phyloP scores from a whole-genome alignment of 1,140 invertebrate species.

The Listronotus oregonensis region DNA sequence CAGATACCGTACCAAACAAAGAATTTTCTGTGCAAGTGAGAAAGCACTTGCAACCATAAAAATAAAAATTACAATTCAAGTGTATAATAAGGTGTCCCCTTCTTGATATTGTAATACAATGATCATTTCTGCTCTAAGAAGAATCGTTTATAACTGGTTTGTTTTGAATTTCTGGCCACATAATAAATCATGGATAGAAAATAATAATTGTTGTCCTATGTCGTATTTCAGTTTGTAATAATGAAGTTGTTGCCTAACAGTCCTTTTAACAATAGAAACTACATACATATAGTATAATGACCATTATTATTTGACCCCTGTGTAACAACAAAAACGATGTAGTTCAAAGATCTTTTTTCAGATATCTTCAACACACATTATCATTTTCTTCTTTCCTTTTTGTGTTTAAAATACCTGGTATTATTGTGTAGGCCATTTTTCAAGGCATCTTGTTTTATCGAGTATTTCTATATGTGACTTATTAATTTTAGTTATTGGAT shows the following conservation, averaged over 20 bases:
- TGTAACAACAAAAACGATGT: too few species aligned
- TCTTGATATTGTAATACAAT: slow-evolving; percentile 28
- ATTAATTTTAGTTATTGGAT: too few species aligned
- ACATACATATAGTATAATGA: not conserved
- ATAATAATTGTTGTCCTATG: slow-evolving; percentile 24
- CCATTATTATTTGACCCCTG: too few species aligned
- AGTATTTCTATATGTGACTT: too few species aligned
- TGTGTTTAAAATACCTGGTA: too few species aligned
- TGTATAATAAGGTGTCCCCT: slow-evolving; percentile 29
- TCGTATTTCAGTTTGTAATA: slow-evolving; percentile 18
- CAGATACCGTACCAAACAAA: slow-evolving; percentile 2
- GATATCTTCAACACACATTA: too few species aligned
- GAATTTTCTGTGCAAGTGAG: slow-evolving; percentile 9
- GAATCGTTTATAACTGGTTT: slow-evolving; percentile 24
- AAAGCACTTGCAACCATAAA: slow-evolving; percentile 18
- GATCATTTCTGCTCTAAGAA: slow-evolving; percentile 16
- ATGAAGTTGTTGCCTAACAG: slow-evolving; percentile 14
- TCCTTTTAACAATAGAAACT: not conserved
- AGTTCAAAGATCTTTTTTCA: too few species aligned
- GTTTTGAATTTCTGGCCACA: slow-evolving; percentile 16
- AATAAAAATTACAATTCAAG: slow-evolving; percentile 22
- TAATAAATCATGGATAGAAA: slow-evolving; percentile 27
- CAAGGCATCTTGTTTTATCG: too few species aligned
- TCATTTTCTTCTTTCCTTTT: too few species aligned
- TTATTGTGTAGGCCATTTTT: too few species aligned